Conservation (phyloP, 2,888 invertebrate genomes). For the Epicampocera succincta region DNA sequence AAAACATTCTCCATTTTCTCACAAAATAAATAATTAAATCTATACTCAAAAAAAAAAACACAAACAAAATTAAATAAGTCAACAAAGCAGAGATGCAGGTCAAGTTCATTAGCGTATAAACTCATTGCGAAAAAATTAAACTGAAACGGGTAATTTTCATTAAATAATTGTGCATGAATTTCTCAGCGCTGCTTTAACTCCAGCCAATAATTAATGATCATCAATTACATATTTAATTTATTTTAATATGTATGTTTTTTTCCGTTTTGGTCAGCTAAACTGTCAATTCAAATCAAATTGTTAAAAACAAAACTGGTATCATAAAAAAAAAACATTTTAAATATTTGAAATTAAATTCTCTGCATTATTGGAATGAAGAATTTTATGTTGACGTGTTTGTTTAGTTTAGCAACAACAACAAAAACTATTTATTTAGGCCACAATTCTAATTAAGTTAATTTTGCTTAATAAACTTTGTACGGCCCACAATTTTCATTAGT, state of each 20-base stretch:
- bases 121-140: constrained; percentile 6
- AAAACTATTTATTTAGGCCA: no score
- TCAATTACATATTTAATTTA: constrained; percentile 5
- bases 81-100: constrained; percentile 52
- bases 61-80: constrained; percentile 7
- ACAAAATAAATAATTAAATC: constrained; percentile 32
- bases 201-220: constrained; percentile 23
- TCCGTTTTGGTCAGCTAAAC: not conserved
- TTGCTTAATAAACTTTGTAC: no score
- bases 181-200: not conserved
- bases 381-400: constrained; percentile 6
- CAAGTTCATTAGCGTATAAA: constrained; percentile 50
- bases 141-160: constrained; percentile 32
- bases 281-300: constrained; percentile 47
- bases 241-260: not conserved
- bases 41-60: not conserved
- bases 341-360: constrained; percentile 8
- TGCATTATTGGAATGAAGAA: constrained; percentile 18
- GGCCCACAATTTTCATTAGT: no score
- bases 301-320: not conserved
- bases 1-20: not conserved
- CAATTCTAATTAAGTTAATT: no score
- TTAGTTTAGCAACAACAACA: not conserved
- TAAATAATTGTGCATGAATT: not conserved
- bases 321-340: not conserved